A percentile compares a stretch with the other conserved stretches of the same genome.
phyloP scores from a whole-genome alignment of 2,797 vertebrate species.

The Acanthornis magna region DNA sequence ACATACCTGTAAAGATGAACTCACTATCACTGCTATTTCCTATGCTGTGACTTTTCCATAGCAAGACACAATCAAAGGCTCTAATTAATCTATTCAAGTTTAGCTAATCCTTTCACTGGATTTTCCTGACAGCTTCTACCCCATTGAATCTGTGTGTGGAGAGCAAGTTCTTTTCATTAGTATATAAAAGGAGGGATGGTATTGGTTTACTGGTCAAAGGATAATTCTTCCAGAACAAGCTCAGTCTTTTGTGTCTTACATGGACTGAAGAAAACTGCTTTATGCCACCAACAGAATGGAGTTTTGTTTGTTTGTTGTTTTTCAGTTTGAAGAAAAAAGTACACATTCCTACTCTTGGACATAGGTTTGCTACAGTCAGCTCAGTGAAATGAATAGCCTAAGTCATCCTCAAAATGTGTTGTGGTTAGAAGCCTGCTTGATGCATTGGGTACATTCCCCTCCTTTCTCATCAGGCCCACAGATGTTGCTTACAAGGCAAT shows the following conservation, averaged over 20 bases:
- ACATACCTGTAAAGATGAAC: neutral
- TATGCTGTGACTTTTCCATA: neutral
- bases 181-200: conserved; percentile 45
- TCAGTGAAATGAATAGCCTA: neutral
- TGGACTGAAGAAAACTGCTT: neutral
- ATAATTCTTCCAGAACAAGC: conserved; percentile 46
- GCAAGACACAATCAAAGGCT: neutral
- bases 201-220: conserved; percentile 59
- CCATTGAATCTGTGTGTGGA: conserved; percentile 20
- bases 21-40: neutral
- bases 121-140: conserved; percentile 52
- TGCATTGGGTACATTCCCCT: neutral
- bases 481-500: neutral
- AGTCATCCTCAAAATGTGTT: neutral
- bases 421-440: neutral
- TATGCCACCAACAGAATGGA: neutral
- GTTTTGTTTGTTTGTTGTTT: neutral
- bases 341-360: neutral
- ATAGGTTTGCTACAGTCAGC: neutral
- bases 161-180: conserved; percentile 56
- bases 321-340: neutral
- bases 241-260: conserved; percentile 26
- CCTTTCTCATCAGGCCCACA: neutral
- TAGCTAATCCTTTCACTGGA: conserved; percentile 60
- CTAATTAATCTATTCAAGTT: conserved; percentile 53